phyloP scores from a whole-genome alignment of 2,797 vertebrate genomes.

The Lindbergichthys nudifrons region DNA sequence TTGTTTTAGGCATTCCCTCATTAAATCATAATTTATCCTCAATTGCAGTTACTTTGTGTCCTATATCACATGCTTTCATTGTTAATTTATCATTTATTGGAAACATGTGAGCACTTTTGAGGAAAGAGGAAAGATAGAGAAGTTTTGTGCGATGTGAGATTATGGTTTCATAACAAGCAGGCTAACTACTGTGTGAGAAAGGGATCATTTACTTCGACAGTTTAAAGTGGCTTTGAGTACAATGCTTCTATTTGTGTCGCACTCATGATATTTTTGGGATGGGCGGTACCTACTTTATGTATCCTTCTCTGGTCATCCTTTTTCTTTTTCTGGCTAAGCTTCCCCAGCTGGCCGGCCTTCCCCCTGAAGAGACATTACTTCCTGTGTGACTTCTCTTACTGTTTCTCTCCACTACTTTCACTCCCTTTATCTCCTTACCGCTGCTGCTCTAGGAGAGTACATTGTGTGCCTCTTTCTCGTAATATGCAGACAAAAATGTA shows the following conservation, averaged over 20 bases:
- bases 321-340: conserved; percentile 15
- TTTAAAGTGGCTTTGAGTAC: not conserved
- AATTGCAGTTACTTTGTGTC: not conserved
- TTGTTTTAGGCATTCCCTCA: not conserved
- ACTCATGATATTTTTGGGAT: conserved; percentile 28
- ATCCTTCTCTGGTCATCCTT: not conserved
- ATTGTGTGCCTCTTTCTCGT: conserved; percentile 1
- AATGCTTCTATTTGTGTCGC: conserved; percentile 34
- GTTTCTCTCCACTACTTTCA: not conserved
- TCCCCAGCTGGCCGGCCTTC: conserved; percentile 1
- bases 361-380: conserved; percentile 36
- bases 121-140: not conserved
- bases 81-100: not conserved
- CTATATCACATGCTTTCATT: conserved; percentile 1
- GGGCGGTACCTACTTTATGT: not conserved
- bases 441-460: not conserved
- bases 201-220: conserved; percentile 18
- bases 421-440: conserved; percentile 9
- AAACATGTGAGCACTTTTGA: not conserved
- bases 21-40: not conserved
- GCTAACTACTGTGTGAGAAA: conserved; percentile 14
- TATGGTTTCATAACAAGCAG: not conserved
- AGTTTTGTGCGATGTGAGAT: not conserved
- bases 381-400: conserved; percentile 27
- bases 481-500: not conserved